These are phyloP conservation scores for Norana najaformis DNA, from an alignment of 2,888 invertebrate genomes.

Conservation along the genomic window DNA sequence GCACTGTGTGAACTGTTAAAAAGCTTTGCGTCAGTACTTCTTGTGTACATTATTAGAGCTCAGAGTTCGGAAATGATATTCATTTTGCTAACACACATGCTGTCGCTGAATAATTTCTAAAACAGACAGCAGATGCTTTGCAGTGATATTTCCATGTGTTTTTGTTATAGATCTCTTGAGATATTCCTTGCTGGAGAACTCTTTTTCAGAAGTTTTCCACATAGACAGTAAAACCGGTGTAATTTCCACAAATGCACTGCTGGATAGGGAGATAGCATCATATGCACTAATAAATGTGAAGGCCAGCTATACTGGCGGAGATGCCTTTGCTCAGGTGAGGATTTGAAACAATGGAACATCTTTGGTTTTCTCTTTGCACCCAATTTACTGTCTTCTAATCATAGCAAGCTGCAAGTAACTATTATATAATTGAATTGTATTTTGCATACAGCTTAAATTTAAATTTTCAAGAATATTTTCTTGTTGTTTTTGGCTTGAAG, in stretches of 20 bases:
- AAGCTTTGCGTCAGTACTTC: too few species aligned
- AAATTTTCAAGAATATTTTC: too few species aligned
- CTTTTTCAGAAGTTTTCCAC: background rate
- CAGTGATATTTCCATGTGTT: background rate
- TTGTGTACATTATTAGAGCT: background rate
- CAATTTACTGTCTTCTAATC: background rate
- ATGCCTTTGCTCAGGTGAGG: background rate
- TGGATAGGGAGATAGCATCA: background rate
- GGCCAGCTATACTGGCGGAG: background rate
- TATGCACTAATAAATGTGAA: background rate
- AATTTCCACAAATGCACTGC: background rate
- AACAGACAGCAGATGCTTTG: background rate
- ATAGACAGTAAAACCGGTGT: background rate
- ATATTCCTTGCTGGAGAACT: background rate
- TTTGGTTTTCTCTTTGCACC: background rate
- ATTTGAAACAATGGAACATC: background rate
- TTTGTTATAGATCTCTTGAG: background rate
- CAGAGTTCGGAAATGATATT: background rate
- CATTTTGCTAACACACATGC: background rate
- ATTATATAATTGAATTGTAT: too few species aligned
- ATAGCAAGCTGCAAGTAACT: too few species aligned
- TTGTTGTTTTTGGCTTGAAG: too few species aligned
- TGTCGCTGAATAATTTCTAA: background rate
- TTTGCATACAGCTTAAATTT: too few species aligned
- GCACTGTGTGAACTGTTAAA: too few species aligned